Evolutionary conservation across 2,113 vertebrate genomes (phyloP), one percentile per base, ranked within the genome.

Genomic region (Choloepus hoffmanni): DNA sequence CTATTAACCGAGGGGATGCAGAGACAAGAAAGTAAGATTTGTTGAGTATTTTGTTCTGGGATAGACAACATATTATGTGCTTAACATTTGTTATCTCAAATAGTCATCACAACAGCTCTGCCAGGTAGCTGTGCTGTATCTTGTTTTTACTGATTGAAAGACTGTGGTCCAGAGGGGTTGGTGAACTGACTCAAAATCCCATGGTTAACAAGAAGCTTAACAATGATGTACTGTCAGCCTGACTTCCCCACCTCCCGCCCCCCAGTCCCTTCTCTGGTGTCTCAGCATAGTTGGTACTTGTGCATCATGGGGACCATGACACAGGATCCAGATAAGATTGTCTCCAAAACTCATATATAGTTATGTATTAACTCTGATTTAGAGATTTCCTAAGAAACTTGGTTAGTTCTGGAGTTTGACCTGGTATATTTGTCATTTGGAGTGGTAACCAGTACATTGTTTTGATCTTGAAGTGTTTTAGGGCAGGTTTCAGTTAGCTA

Each of bases 21-120:
- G 36, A 48, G 36, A 83, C 85, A 76, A 94, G 26, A 84, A 68
- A 58, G 55, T 3, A 55, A 19, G 68, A 26, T 97, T 78, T 95
- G 18, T 84, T 91, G 48, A 86, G 55, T 77, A 28, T 84, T 74
- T 23, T 85, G 0, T 5, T 90, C 2, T 95, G 30, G 33, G 2
- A 8, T 84, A 33, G 36, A 58, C 18, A 87, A 15, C 9, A 10
- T 70, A 16, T 58, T 62, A 48, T 94, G 12, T 83, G 50, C 10
- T 89, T 94, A 50, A 43, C 40, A 58, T 26, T 33, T n/a, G 18
- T 68, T 58, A 67, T 67, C 30, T 83, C 30, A 26, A 10, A 7
- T 8, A 70, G 43, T 92, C 30, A 67, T 65, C 50, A 7, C 45
- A 78, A 48, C 30, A 58, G 40, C 36, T 85, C 90, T 89, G 45